phyloP scores from a whole-genome alignment of 2,113 vertebrate species.

The Phrynosoma platyrhinos region DNA sequence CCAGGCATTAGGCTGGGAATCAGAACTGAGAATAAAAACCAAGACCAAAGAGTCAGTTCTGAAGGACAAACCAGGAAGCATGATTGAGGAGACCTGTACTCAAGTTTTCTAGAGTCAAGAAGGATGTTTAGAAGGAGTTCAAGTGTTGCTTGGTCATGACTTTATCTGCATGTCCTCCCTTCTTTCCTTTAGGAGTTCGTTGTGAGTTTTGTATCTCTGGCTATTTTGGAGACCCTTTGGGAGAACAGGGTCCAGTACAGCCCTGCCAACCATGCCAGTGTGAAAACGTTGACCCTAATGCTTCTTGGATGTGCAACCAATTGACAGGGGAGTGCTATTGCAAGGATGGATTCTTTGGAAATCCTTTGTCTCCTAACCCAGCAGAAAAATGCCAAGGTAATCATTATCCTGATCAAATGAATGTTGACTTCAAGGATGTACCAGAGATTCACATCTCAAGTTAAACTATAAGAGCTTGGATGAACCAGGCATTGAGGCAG shows the following conservation, averaged over 20 bases:
- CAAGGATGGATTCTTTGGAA: constrained; percentile 88
- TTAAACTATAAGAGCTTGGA: not conserved
- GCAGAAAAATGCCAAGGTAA: constrained; percentile 82
- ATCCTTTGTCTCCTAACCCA: constrained; percentile 81
- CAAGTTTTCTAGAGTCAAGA: fast-evolving
- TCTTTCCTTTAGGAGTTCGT: constrained; percentile 76
- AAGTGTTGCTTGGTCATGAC: fast-evolving
- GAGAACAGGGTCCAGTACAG: constrained; percentile 62
- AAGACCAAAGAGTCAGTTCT: not conserved
- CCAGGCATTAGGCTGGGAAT: not conserved
- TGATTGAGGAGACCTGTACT: fast-evolving
- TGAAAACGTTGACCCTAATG: constrained; percentile 82
- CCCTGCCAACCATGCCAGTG: constrained; percentile 86
- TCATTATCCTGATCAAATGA: not conserved
- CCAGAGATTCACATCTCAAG: too few relatives aligned
- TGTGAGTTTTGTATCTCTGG: constrained; percentile 88
- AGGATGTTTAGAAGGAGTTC: fast-evolving
- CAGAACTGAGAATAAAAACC: too few relatives aligned
- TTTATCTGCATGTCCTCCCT: not conserved
- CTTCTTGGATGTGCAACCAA: constrained; percentile 87
- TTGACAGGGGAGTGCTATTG: constrained; percentile 90
- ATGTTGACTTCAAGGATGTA: constrained; percentile 27
- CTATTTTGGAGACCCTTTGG: constrained; percentile 85
- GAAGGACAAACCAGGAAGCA: not conserved
- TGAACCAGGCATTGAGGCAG: not conserved